Base-by-base conservation (phyloP, 2,113 vertebrate genomes). In the Chlamydotis undulata region DNA sequence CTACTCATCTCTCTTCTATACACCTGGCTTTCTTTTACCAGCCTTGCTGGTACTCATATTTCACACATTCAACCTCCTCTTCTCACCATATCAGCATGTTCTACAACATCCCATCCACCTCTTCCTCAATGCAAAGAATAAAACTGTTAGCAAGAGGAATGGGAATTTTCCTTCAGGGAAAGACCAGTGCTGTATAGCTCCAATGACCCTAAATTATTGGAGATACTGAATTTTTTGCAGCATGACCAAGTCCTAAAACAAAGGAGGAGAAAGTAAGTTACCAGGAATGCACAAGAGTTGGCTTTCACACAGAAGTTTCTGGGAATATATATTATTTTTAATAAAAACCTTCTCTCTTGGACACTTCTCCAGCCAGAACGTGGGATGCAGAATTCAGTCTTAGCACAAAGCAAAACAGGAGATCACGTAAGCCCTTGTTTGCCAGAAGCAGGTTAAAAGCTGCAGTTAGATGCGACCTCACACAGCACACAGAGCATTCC, bases 271-370 rank as follows among this genome's bases (percentile, higher is more conserved):
- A 77, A 83, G 35, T 45, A 69, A 64, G 67, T 88, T 83, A 22
- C 26, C 39, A 59, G 85, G 79, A 96, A 93, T 56, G 31, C 55
- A 65, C 8, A 69, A 47, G 71, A 91, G 23, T 15, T 94, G 84
- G 56, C 68, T 81, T 94, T 90, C 64, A 64, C n/a, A 60, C 29
- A n/a, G 33, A 68, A 56, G 39, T 68, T 95, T 95, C 76, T 90
- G 59, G 68, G 84, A 88, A 95, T 92, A 74, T 45, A 22, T 16
- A 80, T 43, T 68, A 21, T 67, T 88, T 93, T 88, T 81, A 60
- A 88, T 85, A 83, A 92, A 86, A 96, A 39, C 41, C 68, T 74
- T 74, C 33, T 85, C 87, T 80, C 47, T 91, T 53, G 76, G 75
- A 81, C 52, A 70, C 28, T 39, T 65, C 19, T 75, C 80, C 31